These are phyloP conservation scores for Hippocampus guttulatus DNA, from an alignment of 2,113 vertebrate species.

Conservation along the genomic window DNA sequence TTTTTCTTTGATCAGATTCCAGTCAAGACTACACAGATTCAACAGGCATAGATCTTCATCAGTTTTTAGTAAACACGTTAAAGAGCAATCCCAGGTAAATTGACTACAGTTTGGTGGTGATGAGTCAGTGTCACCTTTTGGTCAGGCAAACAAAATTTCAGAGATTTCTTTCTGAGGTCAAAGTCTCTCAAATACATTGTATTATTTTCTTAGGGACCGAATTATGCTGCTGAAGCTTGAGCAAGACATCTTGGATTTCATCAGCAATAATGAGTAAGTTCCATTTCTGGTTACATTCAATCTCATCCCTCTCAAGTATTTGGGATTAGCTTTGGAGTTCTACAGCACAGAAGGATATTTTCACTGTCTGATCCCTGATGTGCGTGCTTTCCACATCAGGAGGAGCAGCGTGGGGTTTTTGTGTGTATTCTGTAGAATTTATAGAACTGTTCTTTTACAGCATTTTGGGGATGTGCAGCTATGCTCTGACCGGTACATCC, in stretches of 20 bases:
- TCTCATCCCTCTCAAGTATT: not conserved
- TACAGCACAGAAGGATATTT: not conserved
- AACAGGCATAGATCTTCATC: constrained; percentile 96
- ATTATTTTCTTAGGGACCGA: constrained; percentile 80
- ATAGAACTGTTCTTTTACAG: no score
- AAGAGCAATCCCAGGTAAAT: constrained; percentile 93
- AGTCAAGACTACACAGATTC: constrained; percentile 98
- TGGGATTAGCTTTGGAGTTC: not conserved
- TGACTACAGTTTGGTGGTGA: not conserved
- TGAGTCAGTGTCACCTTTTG: not conserved
- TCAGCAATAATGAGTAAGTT: constrained; percentile 97
- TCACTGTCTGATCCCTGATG: constrained; percentile 6
- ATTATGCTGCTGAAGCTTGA: constrained; percentile 99
- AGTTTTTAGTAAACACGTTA: constrained; percentile 97
- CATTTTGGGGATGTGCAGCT: no score
- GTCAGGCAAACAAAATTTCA: not conserved
- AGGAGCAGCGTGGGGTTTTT: not conserved
- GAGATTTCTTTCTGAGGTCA: not conserved
- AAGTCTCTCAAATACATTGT: not conserved
- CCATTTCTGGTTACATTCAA: not conserved
- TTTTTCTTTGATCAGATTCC: constrained; percentile 75
- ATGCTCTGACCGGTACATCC: no score
- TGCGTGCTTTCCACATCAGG: constrained; percentile 18
- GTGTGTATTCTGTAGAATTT: not conserved
- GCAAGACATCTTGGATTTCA: constrained; percentile 99